Evolutionary conservation across 2,113 vertebrate genomes (phyloP).

Genomic region (Brachypodius melanocephalos): DNA sequence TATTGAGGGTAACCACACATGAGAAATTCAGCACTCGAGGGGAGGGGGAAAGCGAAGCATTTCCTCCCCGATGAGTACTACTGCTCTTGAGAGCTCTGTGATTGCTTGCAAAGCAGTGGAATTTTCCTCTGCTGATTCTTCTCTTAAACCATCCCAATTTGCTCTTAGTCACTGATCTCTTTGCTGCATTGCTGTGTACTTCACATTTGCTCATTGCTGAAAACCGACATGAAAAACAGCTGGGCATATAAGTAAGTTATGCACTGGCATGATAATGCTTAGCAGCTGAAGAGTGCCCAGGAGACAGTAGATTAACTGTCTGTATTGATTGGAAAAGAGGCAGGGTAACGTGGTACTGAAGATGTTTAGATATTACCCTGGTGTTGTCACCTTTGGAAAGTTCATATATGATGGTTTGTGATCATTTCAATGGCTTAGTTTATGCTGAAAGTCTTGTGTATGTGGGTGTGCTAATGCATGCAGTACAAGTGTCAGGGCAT

Average conservation of each 20-base stretch:
- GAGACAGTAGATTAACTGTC: background rate
- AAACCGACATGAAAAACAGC: background rate
- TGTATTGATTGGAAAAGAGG: background rate
- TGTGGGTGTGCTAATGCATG: background rate
- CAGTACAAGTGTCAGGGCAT: background rate
- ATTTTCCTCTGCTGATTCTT: slow-evolving; percentile 67
- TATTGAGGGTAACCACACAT: background rate
- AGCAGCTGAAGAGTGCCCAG: background rate
- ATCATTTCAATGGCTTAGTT: background rate
- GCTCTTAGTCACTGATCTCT: slow-evolving; percentile 38
- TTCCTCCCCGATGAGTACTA: background rate
- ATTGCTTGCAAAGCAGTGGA: slow-evolving; percentile 38
- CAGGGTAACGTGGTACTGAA: background rate
- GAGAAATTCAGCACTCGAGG: background rate
- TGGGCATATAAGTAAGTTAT: background rate
- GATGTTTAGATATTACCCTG: background rate
- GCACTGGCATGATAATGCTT: background rate
- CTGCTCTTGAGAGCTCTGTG: background rate
- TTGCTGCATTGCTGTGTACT: slow-evolving; percentile 25
- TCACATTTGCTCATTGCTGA: background rate
- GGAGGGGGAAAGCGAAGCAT: background rate
- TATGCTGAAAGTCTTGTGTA: background rate
- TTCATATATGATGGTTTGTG: background rate
- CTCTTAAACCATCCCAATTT: slow-evolving; percentile 26
- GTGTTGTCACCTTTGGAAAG: background rate